These are phyloP conservation scores for Nasua narica DNA, from an alignment of 2,797 vertebrate species.

Conservation along the genomic window DNA sequence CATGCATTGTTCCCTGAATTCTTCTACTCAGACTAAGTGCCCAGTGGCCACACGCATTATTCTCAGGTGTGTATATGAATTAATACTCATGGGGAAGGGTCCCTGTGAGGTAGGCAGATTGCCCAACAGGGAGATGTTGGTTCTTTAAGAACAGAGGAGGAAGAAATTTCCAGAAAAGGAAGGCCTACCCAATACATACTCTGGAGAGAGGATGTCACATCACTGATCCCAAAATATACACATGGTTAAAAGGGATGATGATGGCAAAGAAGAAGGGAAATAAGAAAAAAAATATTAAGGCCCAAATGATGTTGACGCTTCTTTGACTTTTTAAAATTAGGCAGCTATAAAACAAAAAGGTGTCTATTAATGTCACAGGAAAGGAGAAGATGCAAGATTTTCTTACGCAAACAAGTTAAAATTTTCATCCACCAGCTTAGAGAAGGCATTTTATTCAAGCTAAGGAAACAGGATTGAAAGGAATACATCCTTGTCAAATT, in stretches of 20 bases:
- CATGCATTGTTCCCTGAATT: background rate
- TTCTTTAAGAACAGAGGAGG: background rate
- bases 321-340: background rate
- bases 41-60: background rate
- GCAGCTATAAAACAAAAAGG: background rate
- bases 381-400: background rate
- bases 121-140: background rate
- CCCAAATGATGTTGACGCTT: background rate
- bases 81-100: background rate
- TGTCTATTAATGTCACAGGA: background rate
- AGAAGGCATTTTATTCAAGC: background rate
- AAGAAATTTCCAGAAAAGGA: conserved; percentile 16
- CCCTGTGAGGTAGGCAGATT: background rate
- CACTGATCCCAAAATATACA: background rate
- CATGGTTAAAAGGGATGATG: background rate
- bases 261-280: background rate
- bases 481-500: background rate
- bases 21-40: background rate
- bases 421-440: background rate
- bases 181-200: background rate
- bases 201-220: background rate
- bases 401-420: background rate
- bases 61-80: background rate
- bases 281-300: background rate
- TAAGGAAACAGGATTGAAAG: background rate